phyloP scores from a whole-genome alignment of 1,140 invertebrate genomes.

The Idris sp. region DNA sequence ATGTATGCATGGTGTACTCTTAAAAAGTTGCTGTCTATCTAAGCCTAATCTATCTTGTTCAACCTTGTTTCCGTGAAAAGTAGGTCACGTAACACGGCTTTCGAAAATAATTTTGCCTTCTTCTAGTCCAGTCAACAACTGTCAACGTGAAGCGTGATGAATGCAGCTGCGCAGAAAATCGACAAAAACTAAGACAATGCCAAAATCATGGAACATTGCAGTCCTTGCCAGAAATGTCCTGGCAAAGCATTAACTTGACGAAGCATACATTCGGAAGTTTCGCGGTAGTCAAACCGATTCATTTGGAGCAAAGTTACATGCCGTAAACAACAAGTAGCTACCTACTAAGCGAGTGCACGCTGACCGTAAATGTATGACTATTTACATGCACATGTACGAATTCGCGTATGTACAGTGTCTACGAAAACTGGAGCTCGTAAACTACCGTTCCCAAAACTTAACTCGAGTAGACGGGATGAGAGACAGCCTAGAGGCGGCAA shows the following conservation, averaged over 20 bases:
- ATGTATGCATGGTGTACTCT: too few species aligned
- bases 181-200: slow-evolving; percentile 48
- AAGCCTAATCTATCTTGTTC: too few species aligned
- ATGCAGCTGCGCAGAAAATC: slow-evolving; percentile 23
- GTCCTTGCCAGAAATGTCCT: slow-evolving; percentile 53
- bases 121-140: slow-evolving; percentile 1
- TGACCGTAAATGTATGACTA: slow-evolving; percentile 64
- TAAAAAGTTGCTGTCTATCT: too few species aligned
- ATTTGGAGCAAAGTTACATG: slow-evolving; percentile 71
- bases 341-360: slow-evolving; percentile 63
- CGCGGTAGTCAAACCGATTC: slow-evolving; percentile 68
- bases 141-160: not conserved
- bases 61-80: not conserved
- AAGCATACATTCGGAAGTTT: slow-evolving; percentile 74
- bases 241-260: slow-evolving; percentile 71
- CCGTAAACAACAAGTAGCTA: slow-evolving; percentile 75
- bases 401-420: slow-evolving; percentile 62
- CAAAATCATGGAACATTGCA: slow-evolving; percentile 37
- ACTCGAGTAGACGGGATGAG: slow-evolving; percentile 54
- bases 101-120: slow-evolving; percentile 11
- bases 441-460: slow-evolving; percentile 65
- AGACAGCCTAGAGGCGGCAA: slow-evolving; percentile 51
- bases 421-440: slow-evolving; percentile 72
- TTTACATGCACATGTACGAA: slow-evolving; percentile 58
- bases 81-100: not conserved